These are phyloP conservation scores for Oligia fasciuncula DNA, from an alignment of 2,888 invertebrate genomes.

Conservation along the genomic window DNA sequence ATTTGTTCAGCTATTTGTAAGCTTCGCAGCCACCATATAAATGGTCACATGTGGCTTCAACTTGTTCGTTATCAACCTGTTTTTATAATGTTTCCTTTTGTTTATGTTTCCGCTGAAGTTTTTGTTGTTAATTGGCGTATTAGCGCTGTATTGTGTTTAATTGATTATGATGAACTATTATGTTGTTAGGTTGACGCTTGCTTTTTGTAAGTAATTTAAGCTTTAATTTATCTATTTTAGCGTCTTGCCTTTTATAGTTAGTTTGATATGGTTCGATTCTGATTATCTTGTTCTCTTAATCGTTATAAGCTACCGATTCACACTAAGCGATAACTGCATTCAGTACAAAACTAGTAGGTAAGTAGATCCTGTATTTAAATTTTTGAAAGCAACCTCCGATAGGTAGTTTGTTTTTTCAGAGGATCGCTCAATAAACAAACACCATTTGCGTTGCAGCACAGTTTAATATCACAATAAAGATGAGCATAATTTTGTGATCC, in stretches of 20 bases:
- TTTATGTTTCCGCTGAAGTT: constrained; percentile 61
- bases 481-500: not conserved
- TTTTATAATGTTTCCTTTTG: constrained; percentile 56
- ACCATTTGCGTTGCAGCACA: not conserved
- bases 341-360: not conserved
- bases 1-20: constrained; percentile 75
- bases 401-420: not conserved
- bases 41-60: constrained; percentile 62
- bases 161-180: constrained; percentile 63
- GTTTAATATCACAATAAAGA: not conserved
- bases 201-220: constrained; percentile 28
- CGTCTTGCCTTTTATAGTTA: constrained; percentile 11
- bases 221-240: constrained; percentile 31
- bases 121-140: constrained; percentile 63
- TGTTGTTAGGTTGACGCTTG: constrained; percentile 50
- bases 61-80: constrained; percentile 60
- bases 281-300: constrained; percentile 17
- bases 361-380: constrained; percentile 12
- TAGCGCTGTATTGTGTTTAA: constrained; percentile 61
- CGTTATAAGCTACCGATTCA: not conserved
- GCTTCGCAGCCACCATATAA: constrained; percentile 62
- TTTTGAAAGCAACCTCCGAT: not conserved
- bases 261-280: constrained; percentile 13
- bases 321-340: constrained; percentile 1
- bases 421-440: not conserved